These are phyloP conservation scores for Micromesistius poutassou DNA, from an alignment of 2,797 vertebrate genomes.

Conservation along the genomic window DNA sequence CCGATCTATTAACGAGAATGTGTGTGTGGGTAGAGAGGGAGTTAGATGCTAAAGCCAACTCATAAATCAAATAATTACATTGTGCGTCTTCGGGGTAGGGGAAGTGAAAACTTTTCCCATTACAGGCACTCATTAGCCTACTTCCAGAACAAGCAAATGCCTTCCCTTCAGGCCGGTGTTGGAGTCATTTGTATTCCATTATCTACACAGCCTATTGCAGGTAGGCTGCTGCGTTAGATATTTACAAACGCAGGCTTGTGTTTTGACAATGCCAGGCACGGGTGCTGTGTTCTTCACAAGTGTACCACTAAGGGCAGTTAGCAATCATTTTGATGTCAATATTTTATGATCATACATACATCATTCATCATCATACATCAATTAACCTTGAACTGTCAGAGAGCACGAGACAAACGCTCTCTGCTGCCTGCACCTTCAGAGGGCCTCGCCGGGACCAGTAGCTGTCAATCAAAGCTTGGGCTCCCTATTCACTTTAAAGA, in stretches of 20 bases:
- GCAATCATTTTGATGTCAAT: conserved; percentile 62
- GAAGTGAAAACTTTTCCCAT: conserved; percentile 39
- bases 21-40: conserved; percentile 18
- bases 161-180: conserved; percentile 42
- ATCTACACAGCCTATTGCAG: conserved; percentile 13
- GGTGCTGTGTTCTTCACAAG: conserved; percentile 15
- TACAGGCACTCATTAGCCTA: conserved; percentile 56
- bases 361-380: no score
- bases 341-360: conserved; percentile 67
- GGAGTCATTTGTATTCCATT: conserved; percentile 28
- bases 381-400: conserved; percentile 72
- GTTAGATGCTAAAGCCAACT: conserved; percentile 39
- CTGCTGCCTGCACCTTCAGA: conserved; percentile 41
- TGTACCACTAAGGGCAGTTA: conserved; percentile 13
- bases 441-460: conserved; percentile 18
- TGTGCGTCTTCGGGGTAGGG: conserved; percentile 44
- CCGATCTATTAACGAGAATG: not conserved
- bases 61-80: conserved; percentile 65
- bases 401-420: conserved; percentile 53
- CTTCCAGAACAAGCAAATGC: conserved; percentile 55
- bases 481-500: conserved; percentile 35
- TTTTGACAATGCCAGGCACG: conserved; percentile 19
- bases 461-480: conserved; percentile 51
- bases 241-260: conserved; percentile 20
- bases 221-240: conserved; percentile 17